Evolutionary conservation across 2,888 invertebrate genomes (phyloP).

Genomic region (Tenthredo amoena): DNA sequence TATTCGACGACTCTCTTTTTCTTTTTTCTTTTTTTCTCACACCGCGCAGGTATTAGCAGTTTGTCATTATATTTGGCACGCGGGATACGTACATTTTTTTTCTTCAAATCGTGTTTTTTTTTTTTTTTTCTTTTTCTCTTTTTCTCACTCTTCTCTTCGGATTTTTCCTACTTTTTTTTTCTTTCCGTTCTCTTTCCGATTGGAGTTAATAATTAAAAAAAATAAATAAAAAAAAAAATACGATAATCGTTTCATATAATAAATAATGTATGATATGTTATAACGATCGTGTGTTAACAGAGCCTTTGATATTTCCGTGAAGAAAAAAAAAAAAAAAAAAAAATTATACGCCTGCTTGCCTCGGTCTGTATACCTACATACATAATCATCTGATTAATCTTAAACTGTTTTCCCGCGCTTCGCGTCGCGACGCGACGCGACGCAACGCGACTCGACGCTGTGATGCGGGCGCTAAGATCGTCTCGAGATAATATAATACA

Average conservation of each 20-base stretch:
- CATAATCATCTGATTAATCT: not conserved
- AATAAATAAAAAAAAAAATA: no score
- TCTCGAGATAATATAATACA: not conserved
- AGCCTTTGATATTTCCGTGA: not conserved
- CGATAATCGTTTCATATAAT: no score
- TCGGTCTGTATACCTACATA: not conserved
- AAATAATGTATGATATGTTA: no score
- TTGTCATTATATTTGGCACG: not conserved
- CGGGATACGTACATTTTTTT: not conserved
- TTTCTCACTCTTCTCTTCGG: no score
- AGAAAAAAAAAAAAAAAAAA: not conserved
- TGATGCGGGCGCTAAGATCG: not conserved
- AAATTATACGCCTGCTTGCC: not conserved
- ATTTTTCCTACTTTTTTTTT: not conserved
- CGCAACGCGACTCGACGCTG: not conserved
- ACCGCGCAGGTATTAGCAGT: not conserved
- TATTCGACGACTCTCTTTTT: not conserved
- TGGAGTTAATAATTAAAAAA: no score
- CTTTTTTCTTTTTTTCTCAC: not conserved
- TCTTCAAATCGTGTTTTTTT: not conserved
- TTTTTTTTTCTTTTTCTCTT: no score
- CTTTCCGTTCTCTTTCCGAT: not conserved
- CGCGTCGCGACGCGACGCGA: not conserved
- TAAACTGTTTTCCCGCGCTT: conserved; percentile 2
- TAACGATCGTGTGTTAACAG: no score